Evolutionary conservation across 2,888 invertebrate species (phyloP), one percentile per base, ranked within the genome.

Genomic region (Pseudoips prasinana): DNA sequence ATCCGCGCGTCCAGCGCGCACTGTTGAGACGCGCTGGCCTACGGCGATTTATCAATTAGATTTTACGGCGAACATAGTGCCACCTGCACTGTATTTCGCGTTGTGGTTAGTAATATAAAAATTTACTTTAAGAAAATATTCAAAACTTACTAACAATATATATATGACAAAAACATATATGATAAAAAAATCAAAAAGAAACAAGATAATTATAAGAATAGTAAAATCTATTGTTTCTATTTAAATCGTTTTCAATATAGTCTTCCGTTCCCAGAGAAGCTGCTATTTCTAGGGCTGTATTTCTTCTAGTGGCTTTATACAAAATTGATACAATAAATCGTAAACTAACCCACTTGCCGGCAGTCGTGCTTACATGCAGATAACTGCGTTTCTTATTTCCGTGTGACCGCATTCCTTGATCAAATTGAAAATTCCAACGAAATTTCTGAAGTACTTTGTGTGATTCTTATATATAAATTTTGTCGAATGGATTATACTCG

Each of bases 361-460:
- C 31, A 32, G 53, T 55, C 44, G 50, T 60, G 49, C 59, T 55
- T 55, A 69, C 67, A 77, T 77, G 75, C 70, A 79, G 72, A 79
- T 77, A 64, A 75, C 70, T 61, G 69, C 72, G 60, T 69, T 76
- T 72, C 65, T 71, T 69, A 65, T 69, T 67, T 56, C 57, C 52
- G 42, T 65, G 65, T 58, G 67, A 62, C 58, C 65, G 60, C 73
- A 69, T 77, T 70, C 73, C 59, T 49, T 58, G 66, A 70, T 72
- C 68, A 74, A 74, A 82, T 80, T 82, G 78, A 73, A 83, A 83
- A 82, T 82, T 77, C 80, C 77, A 46, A 58, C 53, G 56, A 63
- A 55, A 62, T 64, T 63, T 63, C 58, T 59, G 53, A 58, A 57
- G 45, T 29, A 33, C 35, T 40, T 38, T 46, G 7, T 34, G 30